phyloP scores from a whole-genome alignment of 2,797 vertebrate species.

The Anisognathus igniventris region DNA sequence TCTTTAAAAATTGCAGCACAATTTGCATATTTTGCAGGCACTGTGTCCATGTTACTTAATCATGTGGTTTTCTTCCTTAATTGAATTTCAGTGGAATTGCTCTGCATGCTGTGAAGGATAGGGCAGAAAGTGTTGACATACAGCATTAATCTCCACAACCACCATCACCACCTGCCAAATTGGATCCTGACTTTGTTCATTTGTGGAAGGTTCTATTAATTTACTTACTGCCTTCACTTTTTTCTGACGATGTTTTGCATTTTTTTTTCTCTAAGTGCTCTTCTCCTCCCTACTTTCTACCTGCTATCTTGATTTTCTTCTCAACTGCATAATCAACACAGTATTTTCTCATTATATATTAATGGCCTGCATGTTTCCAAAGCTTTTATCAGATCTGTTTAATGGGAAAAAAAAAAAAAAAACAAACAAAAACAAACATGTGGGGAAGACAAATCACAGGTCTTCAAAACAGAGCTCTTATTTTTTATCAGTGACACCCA shows the following conservation, averaged over 20 bases:
- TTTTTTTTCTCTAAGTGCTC: background rate
- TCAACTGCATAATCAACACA: background rate
- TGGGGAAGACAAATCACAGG: background rate
- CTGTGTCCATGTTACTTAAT: background rate
- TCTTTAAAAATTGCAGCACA: background rate
- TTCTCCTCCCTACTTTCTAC: background rate
- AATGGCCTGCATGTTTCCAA: background rate
- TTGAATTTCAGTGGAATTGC: background rate
- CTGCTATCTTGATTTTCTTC: background rate
- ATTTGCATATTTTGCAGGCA: background rate
- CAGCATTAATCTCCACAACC: background rate
- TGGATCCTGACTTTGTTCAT: background rate
- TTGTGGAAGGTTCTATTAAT: background rate
- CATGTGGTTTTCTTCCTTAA: background rate
- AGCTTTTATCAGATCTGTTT: slow-evolving; percentile 13
- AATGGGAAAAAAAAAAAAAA: background rate
- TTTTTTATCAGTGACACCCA: background rate
- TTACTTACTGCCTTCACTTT: background rate
- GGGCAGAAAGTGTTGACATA: background rate
- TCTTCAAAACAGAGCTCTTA: background rate
- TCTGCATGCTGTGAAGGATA: background rate
- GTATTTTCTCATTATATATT: slow-evolving; percentile 39
- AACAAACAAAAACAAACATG: background rate
- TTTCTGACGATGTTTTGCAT: background rate
- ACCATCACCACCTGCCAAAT: background rate